Base-by-base conservation (phyloP, 2,888 invertebrate genomes). In the Eremobia ochroleuca region DNA sequence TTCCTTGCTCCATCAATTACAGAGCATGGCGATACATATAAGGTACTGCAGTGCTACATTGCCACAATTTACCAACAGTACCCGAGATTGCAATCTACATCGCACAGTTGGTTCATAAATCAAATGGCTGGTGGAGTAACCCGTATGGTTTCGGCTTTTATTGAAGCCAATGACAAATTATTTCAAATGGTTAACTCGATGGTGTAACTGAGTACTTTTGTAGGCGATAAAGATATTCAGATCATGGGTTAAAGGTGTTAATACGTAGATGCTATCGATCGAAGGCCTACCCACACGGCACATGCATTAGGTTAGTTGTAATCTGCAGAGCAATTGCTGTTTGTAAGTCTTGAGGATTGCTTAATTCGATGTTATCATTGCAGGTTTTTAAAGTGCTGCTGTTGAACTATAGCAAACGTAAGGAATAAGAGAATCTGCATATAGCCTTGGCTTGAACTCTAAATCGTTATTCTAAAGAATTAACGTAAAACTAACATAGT, bases 81-180 rank as follows among this genome's bases (percentile, higher is more conserved):
- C 86, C 78, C 85, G 88, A 87, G 87, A 90, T 90, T 88, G 87
- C 88, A 86, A 88, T 86, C 87, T 80, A 85, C 85, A 87, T 73
- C 85, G 85, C 77, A 86, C 73, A 79, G 83, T 89, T 89, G 88
- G 91, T 87, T 85, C 90, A 93, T 93, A 91, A 92, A 92, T 93
- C 92, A 92, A 90, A 89, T 87, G 83, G 83, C 67, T 82, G 88
- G 90, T 93, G 92, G 79, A 89, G 93, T 85, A 91, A 92, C 85
- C 84, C 89, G 91, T 87, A 87, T 86, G 85, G 83, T 88, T 86
- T 87, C 80, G 79, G 68, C 78, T 82, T 86, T 85, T 87, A 88
- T 83, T 85, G 79, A 82, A 79, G 84, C 84, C 84, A 90, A 87
- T 92, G 91, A 93, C 91, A 92, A 92, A 92, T 92, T 88, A 88